These are phyloP conservation scores for Synergus laeviventris DNA, from an alignment of 2,888 invertebrate genomes.

Conservation along the genomic window DNA sequence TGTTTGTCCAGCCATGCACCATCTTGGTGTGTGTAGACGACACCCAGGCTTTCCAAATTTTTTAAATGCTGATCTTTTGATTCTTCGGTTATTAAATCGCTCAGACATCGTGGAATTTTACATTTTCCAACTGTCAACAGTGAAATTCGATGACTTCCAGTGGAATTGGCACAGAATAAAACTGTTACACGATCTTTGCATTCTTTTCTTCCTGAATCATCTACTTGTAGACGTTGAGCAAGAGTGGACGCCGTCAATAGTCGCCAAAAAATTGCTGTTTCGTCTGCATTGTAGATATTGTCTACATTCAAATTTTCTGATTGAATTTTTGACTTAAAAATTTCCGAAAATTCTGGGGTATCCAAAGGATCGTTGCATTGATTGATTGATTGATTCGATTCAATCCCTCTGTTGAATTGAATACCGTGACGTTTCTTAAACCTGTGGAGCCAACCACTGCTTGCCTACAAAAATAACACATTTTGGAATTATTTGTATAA, in stretches of 20 bases:
- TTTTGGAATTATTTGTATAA: no score
- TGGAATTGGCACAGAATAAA: constrained; percentile 13
- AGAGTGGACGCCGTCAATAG: neutral
- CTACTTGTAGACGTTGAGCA: neutral
- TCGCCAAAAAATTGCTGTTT: constrained; percentile 32
- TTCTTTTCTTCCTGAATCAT: neutral
- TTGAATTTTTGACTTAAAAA: constrained; percentile 3
- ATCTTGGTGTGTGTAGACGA: constrained; percentile 26
- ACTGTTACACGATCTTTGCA: constrained; percentile 21
- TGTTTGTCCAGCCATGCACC: constrained; percentile 35
- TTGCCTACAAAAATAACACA: constrained; percentile 30
- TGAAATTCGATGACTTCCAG: neutral
- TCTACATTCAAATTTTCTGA: neutral
- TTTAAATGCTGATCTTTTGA: no score
- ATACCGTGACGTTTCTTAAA: constrained; percentile 29
- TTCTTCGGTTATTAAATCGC: neutral
- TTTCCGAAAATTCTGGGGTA: neutral
- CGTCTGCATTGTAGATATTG: constrained; percentile 37
- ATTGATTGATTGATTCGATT: constrained; percentile 6
- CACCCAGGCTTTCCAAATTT: neutral
- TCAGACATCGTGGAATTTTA: constrained; percentile 2
- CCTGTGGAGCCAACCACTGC: constrained; percentile 31
- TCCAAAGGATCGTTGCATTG: neutral
- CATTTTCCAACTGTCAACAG: constrained; percentile 14
- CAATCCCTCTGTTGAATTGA: constrained; percentile 3